Percentiles rank a stretch among this genome's conserved stretches.
These are phyloP conservation scores for Ariolimax columbianus DNA, from an alignment of 2,888 invertebrate species.

Conservation along the genomic window DNA sequence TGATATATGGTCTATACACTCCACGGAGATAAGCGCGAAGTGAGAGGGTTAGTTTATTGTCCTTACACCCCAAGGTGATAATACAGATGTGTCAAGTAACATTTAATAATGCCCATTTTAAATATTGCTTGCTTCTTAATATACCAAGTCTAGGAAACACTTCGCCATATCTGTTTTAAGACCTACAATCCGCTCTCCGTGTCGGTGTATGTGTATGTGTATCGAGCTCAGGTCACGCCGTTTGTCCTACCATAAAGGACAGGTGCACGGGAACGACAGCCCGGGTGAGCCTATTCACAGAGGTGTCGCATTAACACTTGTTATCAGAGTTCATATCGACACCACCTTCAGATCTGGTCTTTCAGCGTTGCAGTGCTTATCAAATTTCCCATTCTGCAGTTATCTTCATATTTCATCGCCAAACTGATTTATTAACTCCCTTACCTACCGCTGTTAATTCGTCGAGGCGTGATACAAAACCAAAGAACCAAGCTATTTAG, in stretches of 20 bases:
- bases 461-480: not conserved
- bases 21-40: too few relatives aligned
- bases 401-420: conserved; percentile 31
- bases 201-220: not conserved
- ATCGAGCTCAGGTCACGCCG: not conserved
- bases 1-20: too few relatives aligned
- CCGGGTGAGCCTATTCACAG: not conserved
- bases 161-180: too few relatives aligned
- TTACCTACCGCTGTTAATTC: conserved; percentile 1
- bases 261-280: not conserved
- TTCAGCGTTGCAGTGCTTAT: not conserved
- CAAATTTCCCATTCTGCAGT: not conserved
- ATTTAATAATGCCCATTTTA: too few relatives aligned
- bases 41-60: too few relatives aligned
- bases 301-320: conserved; percentile 30
- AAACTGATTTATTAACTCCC: not conserved
- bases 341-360: not conserved
- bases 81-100: too few relatives aligned
- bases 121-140: too few relatives aligned
- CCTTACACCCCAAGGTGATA: too few relatives aligned
- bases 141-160: too few relatives aligned
- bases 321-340: conserved; percentile 2
- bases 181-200: too few relatives aligned
- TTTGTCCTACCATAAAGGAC: not conserved
- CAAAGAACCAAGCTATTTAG: not conserved